Base-by-base conservation (phyloP, 2,113 vertebrate species). In the Jacana jacana region DNA sequence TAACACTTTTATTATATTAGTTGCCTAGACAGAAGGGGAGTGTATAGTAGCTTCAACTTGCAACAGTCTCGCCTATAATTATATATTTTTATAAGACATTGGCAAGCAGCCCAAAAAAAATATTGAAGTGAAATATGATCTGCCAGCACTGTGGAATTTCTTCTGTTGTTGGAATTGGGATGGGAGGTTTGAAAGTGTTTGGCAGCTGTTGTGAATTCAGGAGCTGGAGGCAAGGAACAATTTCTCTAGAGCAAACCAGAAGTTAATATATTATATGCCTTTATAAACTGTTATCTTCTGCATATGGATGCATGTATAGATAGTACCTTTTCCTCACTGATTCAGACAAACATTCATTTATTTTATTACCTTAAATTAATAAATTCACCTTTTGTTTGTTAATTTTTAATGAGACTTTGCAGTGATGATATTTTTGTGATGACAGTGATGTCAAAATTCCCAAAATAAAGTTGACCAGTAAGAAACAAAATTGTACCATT, bases 71-170 rank as follows among this genome's bases (percentile, higher is more conserved):
- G 8, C 64, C 91, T 97, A 63, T 97, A 97, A 97, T 98, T 98
- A 90, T 93, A 80, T 95, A 97, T 98, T 98, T 98, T 98, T 97
- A 96, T 97, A 97, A 98, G 96, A 63, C 44, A n/a, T 66, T 98
- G 97, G 96, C 96, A 95, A 91, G 19, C 40, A 97, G 96, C 97
- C 98, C 86, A 97, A 95, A 84, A 97, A 97, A 98, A 98, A 98
- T 97, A 97, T 85, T 97, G 95, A 96, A 96, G 75, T 14, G 96
- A 98, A 98, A 97, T 89, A 84, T 96, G 91, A 98, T 98, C 97
- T 94, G 51, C 84, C 54, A 95, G 89, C 71, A 91, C 73, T 96
- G 71, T 97, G 95, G 96, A 98, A 96, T 97, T 97, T 97, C 88
- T 97, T 97, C 83, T 97, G 88, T 89, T 89, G 83, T 75, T 96